A percentile compares a stretch with the other conserved stretches of the same genome.
Conservation (phyloP, 2,113 vertebrate species). For the Austrofundulus limnaeus region DNA sequence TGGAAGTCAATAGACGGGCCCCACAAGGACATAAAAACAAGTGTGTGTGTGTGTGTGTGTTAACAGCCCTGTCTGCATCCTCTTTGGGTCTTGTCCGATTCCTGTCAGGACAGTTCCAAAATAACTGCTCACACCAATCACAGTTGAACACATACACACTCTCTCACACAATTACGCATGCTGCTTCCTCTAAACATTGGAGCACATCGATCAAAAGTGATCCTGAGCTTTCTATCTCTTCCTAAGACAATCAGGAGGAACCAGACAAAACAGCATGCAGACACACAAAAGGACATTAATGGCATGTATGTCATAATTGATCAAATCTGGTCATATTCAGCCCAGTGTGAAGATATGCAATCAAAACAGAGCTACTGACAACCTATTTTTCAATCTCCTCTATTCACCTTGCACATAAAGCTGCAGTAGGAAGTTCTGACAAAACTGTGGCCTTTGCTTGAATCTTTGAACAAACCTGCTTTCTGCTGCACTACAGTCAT, state of each 20-base stretch:
- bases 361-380: neutral
- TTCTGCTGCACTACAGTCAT: too few relatives aligned
- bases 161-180: conserved; percentile 55
- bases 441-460: too few relatives aligned
- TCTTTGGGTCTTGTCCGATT: conserved; percentile 84
- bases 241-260: conserved; percentile 58
- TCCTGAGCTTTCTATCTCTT: conserved; percentile 90
- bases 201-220: conserved; percentile 88
- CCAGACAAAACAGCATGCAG: conserved; percentile 20
- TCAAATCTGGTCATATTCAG: neutral
- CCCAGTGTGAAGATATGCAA: neutral
- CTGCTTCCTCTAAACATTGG: conserved; percentile 86
- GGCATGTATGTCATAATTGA: neutral
- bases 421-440: too few relatives aligned
- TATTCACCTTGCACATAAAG: too few relatives aligned
- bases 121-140: conserved; percentile 75
- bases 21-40: too few relatives aligned
- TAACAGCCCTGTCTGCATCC: conserved; percentile 85
- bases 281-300: conserved; percentile 5
- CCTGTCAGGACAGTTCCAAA: conserved; percentile 87
- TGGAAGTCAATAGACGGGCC: too few relatives aligned
- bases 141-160: conserved; percentile 43
- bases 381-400: conserved; percentile 55
- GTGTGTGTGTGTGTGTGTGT: conserved; percentile 21
- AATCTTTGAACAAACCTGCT: too few relatives aligned